A percentile compares a stretch with the other conserved stretches of the same genome.
These are phyloP conservation scores for Varecia variegata DNA, from an alignment of 2,797 vertebrate species.

Conservation along the genomic window DNA sequence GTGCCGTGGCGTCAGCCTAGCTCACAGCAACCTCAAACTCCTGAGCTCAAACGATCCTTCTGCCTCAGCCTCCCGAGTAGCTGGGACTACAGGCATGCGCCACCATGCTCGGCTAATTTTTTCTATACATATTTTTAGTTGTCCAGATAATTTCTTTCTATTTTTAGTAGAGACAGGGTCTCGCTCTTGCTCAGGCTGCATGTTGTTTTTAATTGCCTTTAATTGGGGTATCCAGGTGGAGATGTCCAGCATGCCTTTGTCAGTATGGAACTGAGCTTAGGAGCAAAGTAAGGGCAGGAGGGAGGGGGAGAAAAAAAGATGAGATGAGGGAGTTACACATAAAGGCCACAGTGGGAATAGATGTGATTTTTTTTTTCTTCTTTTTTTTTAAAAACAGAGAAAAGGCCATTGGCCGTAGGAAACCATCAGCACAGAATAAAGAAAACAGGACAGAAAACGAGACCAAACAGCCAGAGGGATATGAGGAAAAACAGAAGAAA, in stretches of 20 bases:
- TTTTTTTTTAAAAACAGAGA: background rate
- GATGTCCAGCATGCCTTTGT: background rate
- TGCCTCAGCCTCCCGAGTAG: too few species aligned
- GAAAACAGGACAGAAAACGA: background rate
- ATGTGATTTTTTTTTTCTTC: background rate
- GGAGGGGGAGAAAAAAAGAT: background rate
- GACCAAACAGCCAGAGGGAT: background rate
- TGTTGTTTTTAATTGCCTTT: background rate
- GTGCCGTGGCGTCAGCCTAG: too few species aligned
- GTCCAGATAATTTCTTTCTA: too few species aligned
- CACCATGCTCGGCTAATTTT: too few species aligned
- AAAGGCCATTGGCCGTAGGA: background rate
- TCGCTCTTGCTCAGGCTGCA: too few species aligned
- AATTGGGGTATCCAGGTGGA: background rate
- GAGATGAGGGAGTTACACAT: background rate
- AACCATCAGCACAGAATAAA: background rate
- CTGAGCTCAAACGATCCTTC: too few species aligned
- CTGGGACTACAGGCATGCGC: too few species aligned
- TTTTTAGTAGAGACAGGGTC: too few species aligned
- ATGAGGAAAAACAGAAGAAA: background rate
- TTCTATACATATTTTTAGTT: too few species aligned
- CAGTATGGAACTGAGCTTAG: background rate
- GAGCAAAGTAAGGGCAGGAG: background rate
- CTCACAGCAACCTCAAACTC: too few species aligned
- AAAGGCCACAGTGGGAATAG: background rate